Percentiles rank a stretch among this genome's conserved stretches.
phyloP scores from a whole-genome alignment of 2,888 invertebrate species.

The Ophion ellenae region DNA sequence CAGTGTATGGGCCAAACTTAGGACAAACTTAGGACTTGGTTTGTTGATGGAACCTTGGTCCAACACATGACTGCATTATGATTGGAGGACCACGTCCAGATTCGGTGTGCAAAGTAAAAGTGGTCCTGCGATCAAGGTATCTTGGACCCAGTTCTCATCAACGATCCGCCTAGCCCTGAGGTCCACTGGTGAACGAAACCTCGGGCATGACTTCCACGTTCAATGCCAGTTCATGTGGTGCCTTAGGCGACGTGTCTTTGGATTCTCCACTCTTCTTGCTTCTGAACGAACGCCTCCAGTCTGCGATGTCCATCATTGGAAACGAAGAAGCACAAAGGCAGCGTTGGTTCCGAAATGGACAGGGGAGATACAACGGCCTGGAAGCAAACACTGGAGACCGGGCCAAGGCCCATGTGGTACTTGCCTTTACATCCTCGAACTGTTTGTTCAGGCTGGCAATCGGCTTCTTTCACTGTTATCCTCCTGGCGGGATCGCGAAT shows the following conservation, averaged over 20 bases:
- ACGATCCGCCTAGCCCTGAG: too few species aligned
- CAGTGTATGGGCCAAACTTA: too few species aligned
- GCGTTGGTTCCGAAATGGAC: background rate
- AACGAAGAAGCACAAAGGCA: background rate
- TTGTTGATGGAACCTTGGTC: too few species aligned
- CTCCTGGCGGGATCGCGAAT: conserved; percentile 11
- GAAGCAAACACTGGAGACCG: conserved; percentile 14
- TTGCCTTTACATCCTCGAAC: conserved; percentile 33
- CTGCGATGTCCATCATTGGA: background rate
- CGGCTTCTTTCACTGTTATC: conserved; percentile 60
- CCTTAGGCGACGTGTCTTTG: background rate
- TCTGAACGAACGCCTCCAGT: background rate
- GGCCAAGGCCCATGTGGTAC: conserved; percentile 17
- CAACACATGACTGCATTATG: too few species aligned
- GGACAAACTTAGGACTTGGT: too few species aligned
- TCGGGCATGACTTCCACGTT: background rate
- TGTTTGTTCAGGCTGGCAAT: conserved; percentile 67
- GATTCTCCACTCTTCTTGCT: background rate
- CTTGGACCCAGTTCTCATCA: too few species aligned
- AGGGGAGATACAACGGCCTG: conserved; percentile 22
- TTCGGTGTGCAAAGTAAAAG: too few species aligned
- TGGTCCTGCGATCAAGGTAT: too few species aligned
- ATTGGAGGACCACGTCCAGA: too few species aligned
- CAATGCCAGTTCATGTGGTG: background rate
- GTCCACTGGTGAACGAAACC: too few species aligned